Evolutionary conservation across 2,888 invertebrate genomes (phyloP).

Genomic region (Thyatira batis): DNA sequence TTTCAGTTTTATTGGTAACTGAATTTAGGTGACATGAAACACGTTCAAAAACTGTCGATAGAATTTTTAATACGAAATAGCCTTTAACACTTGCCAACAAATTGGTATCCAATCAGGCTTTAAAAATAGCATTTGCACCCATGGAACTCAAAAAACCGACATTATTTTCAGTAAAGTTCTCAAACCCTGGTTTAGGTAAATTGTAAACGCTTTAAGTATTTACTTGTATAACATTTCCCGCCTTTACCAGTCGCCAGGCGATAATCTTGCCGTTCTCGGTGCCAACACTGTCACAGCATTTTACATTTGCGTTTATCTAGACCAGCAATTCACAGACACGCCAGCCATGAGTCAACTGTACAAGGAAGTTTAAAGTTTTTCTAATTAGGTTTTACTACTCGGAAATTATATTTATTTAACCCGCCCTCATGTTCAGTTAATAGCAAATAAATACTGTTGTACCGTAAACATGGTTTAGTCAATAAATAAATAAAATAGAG

Average conservation of each 20-base stretch:
- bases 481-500: slow-evolving; percentile 34
- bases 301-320: neutral
- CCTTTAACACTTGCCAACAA: neutral
- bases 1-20: slow-evolving; percentile 10
- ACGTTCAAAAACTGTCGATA: neutral
- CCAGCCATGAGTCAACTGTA: neutral
- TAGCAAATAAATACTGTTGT: slow-evolving; percentile 11
- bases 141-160: neutral
- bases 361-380: neutral
- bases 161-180: too few relatives aligned
- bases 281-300: slow-evolving; percentile 3
- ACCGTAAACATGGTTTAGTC: slow-evolving; percentile 25
- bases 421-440: neutral
- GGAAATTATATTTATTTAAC: neutral
- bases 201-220: neutral
- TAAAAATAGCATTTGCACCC: neutral
- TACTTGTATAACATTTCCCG: neutral
- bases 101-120: neutral
- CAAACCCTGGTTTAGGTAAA: neutral
- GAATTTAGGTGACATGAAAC: slow-evolving; percentile 7
- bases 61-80: neutral
- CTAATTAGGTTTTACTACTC: neutral
- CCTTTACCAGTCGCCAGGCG: neutral
- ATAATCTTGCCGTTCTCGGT: neutral
- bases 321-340: neutral